Base-by-base conservation (phyloP, 1,140 invertebrate genomes). In the Olivierus martensii region DNA sequence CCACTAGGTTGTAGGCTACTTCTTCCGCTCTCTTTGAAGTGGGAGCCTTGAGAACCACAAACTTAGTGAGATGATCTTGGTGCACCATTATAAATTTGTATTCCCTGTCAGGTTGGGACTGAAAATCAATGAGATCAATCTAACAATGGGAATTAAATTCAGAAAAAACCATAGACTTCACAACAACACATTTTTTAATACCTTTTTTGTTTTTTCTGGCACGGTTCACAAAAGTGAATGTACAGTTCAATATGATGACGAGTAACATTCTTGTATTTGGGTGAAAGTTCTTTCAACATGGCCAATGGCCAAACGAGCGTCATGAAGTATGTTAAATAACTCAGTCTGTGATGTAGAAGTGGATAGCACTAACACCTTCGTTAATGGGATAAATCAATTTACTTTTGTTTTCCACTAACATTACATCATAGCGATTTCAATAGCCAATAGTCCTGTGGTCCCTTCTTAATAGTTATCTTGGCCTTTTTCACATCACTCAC, bases 41-140 rank as follows among this genome's bases (percentile, higher is more conserved):
- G 14, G 72, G 48, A 38, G 69, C 59, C 28, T 65, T 59, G 10
- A 72, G 57, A 59, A 65, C 53, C 46, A 63, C 56, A 61, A 71
- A 74, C 61, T 74, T 74, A 0, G 70, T 73, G n/a, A 39, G 19
- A 55, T 73, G 67, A 52, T 71, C 68, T 62, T 72, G 69, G 59
- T 73, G 74, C 12, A 68, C 59, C 46, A 75, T 58, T 46, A 74
- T 67, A 56, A 67, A 73, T 57, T 66, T 69, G 49, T 56, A 50
- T 5, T 66, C 59, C 15, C 63, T 61, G 63, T 72, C 70, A 36
- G 62, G 59, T 37, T 67, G 58, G 21, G 63, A 61, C 56, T 72
- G 70, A 41, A 68, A 55, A 56, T 73, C 68, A 49, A 74, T 72
- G 3, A 74, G 53, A 58, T 73, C 70, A 10, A 73, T 63, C 2